Evolutionary conservation across 2,888 invertebrate species (phyloP).

Genomic region (Sylvicola fuscatus): DNA sequence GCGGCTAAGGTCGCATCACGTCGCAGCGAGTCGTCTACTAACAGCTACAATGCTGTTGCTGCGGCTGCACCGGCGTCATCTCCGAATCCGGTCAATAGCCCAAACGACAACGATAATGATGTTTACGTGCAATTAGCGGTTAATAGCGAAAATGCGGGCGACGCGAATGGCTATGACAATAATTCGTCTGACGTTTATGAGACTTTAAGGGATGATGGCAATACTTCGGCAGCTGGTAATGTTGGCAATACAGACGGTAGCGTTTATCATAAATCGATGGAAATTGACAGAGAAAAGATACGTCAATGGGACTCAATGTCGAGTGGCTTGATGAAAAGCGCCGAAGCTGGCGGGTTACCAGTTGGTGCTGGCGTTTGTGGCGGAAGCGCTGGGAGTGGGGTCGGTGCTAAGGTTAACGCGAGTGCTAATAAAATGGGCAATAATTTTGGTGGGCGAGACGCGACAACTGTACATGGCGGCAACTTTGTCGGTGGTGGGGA

Average conservation of each 20-base stretch:
- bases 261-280: slow-evolving; percentile 28
- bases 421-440: too few relatives aligned
- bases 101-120: slow-evolving; percentile 28
- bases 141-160: neutral
- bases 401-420: too few relatives aligned
- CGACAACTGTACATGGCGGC: too few relatives aligned
- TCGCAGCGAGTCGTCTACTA: slow-evolving; percentile 11
- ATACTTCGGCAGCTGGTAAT: neutral
- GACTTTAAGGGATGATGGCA: slow-evolving; percentile 21
- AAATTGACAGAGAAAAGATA: slow-evolving; percentile 66
- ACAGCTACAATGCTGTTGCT: slow-evolving; percentile 2
- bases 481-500: too few relatives aligned
- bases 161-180: slow-evolving; percentile 2
- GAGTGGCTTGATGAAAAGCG: slow-evolving; percentile 46
- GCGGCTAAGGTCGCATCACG: slow-evolving; percentile 4
- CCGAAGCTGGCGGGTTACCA: too few relatives aligned
- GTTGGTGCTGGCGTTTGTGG: too few relatives aligned
- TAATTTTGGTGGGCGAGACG: too few relatives aligned
- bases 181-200: slow-evolving; percentile 19
- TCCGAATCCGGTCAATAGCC: slow-evolving; percentile 6
- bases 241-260: too few relatives aligned
- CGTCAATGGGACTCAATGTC: slow-evolving; percentile 80
- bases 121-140: slow-evolving; percentile 30
- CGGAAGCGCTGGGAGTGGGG: too few relatives aligned
- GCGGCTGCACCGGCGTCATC: slow-evolving; percentile 4